These are phyloP conservation scores for Chrysocyon brachyurus DNA, from an alignment of 2,797 vertebrate species.

Conservation along the genomic window DNA sequence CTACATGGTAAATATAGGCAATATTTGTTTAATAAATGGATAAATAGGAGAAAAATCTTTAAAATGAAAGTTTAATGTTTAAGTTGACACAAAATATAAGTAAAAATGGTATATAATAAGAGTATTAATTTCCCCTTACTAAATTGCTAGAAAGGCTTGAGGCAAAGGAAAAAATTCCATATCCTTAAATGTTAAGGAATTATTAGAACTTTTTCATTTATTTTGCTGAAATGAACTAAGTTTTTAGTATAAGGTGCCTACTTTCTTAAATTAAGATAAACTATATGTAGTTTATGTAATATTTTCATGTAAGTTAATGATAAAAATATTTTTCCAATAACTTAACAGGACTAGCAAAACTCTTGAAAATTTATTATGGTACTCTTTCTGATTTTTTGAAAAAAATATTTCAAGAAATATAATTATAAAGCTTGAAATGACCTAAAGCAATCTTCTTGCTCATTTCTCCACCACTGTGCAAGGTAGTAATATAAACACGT, in stretches of 20 bases:
- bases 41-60: neutral
- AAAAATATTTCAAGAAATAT: conserved; percentile 26
- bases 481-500: neutral
- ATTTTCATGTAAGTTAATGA: neutral
- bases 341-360: neutral
- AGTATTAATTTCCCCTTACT: neutral
- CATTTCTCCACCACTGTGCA: neutral
- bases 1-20: neutral
- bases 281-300: neutral
- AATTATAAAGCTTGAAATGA: neutral
- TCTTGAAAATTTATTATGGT: neutral
- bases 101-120: neutral
- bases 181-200: neutral
- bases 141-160: neutral
- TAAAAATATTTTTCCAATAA: neutral
- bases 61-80: neutral
- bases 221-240: neutral
- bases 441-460: neutral
- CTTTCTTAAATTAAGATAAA: neutral
- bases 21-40: neutral
- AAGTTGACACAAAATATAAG: neutral
- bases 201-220: neutral
- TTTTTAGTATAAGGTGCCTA: neutral
- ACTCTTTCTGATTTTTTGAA: neutral
- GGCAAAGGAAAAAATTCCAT: neutral